phyloP scores from a whole-genome alignment of 2,888 invertebrate genomes.

The Frankliniella fusca region DNA sequence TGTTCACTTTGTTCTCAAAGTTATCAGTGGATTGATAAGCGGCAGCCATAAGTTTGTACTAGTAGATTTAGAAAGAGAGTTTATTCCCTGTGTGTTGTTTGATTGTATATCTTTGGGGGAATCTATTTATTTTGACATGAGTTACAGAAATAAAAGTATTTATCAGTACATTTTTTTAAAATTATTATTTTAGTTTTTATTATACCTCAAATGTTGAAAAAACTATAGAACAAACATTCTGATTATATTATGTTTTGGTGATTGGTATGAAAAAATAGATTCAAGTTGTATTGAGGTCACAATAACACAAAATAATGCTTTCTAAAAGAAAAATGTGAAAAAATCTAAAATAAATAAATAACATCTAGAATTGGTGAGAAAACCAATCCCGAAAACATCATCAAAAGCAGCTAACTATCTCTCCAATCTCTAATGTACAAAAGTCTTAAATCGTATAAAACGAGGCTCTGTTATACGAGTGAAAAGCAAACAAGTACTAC shows the following conservation, averaged over 20 bases:
- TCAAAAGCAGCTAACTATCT: background rate
- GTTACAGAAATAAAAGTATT: slow-evolving; percentile 18
- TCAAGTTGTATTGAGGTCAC: background rate
- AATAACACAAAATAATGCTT: background rate
- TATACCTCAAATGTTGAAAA: background rate
- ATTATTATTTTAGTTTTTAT: background rate
- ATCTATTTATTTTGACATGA: slow-evolving; percentile 25
- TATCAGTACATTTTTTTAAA: background rate
- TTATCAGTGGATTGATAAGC: background rate
- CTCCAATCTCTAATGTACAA: background rate
- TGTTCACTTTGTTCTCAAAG: background rate
- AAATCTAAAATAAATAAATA: slow-evolving; percentile 9
- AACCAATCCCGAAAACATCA: background rate
- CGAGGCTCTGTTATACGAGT: background rate
- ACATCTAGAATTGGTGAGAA: background rate
- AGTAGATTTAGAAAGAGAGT: background rate
- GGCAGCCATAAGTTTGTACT: slow-evolving; percentile 8
- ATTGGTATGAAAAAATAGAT: background rate
- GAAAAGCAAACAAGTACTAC: too few relatives aligned
- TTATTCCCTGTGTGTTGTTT: slow-evolving; percentile 24
- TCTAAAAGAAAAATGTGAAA: background rate
- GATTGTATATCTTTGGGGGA: background rate
- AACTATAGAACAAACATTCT: background rate
- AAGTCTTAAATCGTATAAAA: background rate
- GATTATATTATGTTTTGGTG: background rate